phyloP scores from a whole-genome alignment of 2,888 invertebrate genomes.

The Xestia xanthographa region DNA sequence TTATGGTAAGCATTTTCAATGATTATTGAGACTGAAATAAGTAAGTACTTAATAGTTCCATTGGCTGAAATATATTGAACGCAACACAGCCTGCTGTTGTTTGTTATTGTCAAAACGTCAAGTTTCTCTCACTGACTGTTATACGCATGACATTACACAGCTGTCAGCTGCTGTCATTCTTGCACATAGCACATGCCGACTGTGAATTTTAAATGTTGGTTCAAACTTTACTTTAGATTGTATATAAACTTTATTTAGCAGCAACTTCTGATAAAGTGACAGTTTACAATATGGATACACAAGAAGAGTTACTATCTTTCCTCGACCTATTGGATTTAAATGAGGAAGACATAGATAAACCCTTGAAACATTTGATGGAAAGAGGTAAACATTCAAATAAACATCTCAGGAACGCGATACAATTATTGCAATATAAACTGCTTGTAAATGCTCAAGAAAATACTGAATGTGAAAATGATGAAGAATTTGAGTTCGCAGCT shows the following conservation, averaged over 20 bases:
- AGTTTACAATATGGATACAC: slow-evolving; percentile 58
- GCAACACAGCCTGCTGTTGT: background rate
- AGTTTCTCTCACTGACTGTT: background rate
- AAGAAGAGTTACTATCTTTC: slow-evolving; percentile 77
- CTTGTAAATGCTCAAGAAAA: slow-evolving; percentile 83
- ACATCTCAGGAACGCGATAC: slow-evolving; percentile 78
- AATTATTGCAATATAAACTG: slow-evolving; percentile 84
- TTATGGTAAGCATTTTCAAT: too few species aligned
- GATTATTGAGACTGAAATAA: background rate
- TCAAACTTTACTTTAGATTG: too few species aligned
- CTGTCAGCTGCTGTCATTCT: background rate
- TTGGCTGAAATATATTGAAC: background rate
- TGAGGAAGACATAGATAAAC: slow-evolving; percentile 82
- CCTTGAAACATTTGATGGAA: slow-evolving; percentile 80
- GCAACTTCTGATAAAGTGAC: background rate
- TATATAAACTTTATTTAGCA: background rate
- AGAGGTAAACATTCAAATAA: slow-evolving; percentile 73
- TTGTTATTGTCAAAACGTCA: background rate
- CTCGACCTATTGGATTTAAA: slow-evolving; percentile 85
- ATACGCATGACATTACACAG: background rate
- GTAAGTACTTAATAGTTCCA: background rate
- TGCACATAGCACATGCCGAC: slow-evolving; percentile 3
- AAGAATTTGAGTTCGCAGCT: slow-evolving; percentile 79
- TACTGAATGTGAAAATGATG: slow-evolving; percentile 82
- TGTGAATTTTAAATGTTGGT: background rate